phyloP scores from a whole-genome alignment of 2,888 invertebrate genomes.

The Athetis lepigone region DNA sequence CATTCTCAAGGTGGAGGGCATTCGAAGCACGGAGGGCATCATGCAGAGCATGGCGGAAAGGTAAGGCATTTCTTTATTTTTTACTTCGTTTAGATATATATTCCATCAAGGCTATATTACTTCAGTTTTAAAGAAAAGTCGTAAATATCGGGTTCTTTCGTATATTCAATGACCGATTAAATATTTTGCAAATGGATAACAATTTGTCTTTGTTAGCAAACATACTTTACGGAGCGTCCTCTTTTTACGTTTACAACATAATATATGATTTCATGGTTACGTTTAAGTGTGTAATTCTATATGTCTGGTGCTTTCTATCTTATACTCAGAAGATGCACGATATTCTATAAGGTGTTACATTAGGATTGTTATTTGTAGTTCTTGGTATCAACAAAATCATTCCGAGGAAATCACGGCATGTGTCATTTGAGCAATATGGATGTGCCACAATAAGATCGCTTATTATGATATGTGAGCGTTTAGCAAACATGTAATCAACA shows the following conservation, averaged over 20 bases:
- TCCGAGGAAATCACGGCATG: slow-evolving; percentile 19
- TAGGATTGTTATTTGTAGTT: too few species aligned
- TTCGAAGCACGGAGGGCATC: slow-evolving; percentile 87
- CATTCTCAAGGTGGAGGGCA: slow-evolving; percentile 89
- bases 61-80: slow-evolving; percentile 65
- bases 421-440: slow-evolving; percentile 28
- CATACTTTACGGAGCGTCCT: background rate
- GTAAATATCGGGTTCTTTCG: too few species aligned
- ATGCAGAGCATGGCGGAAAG: slow-evolving; percentile 90
- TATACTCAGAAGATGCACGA: too few species aligned
- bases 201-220: background rate
- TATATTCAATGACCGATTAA: background rate
- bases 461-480: background rate
- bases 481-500: background rate
- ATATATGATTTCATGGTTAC: too few species aligned
- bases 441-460: slow-evolving; percentile 15
- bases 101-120: background rate
- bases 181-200: background rate
- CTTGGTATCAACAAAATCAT: slow-evolving; percentile 8
- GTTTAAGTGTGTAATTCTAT: too few species aligned
- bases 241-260: background rate
- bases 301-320: too few species aligned
- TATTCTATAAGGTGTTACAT: too few species aligned
- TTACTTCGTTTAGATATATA: background rate
- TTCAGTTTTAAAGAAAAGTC: too few species aligned